Base-by-base conservation (phyloP, 2,113 vertebrate species). In the Egretta garzetta region DNA sequence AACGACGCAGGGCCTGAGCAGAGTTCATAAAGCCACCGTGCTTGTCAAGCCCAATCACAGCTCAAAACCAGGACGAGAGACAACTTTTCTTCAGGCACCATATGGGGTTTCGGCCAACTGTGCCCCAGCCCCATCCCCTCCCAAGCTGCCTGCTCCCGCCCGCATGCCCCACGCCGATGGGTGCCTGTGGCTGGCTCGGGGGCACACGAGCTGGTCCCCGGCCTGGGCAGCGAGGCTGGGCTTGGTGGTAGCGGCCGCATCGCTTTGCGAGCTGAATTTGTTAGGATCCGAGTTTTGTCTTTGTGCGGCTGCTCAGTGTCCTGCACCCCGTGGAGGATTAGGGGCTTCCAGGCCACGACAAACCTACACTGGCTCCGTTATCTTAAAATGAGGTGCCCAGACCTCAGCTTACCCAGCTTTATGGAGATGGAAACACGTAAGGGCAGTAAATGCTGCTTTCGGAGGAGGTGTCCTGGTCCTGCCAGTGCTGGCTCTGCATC, bases 141-240 rank as follows among this genome's bases (percentile, higher is more conserved):
- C 62, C 20, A 14, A 21, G 41, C 56, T 66, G 62, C 26, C 30
- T 8, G 26, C 60, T 64, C 63, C 86, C 56, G 49, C 76, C 67
- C 1, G 0, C 12, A 2, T 11, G 45, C 58, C 66, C 50, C 15
- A 3, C 6, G 4, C 8, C 1, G 45, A 9, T 11, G 68, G 30
- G 49, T 16, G 32, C 68, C 68, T 7, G 6, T 2, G 10, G 73
- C 73, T 60, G 64, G 13, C 2, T 19, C n/a, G 37, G 72, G 47
- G 20, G 39, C 39, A 39, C 39, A 2, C 0, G 20, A 26, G 50
- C 17, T 15, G 86, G 13, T 30, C 49, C 59, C 37, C 0, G 0
- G 64, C 70, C 26, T 4, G 2, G 53, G 70, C 49, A 32, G 17
- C 0, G 0, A 0, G 1, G 30, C 12, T 9, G 55, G 26, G 23